A percentile compares a stretch with the other conserved stretches of the same genome.
phyloP scores from a whole-genome alignment of 2,113 vertebrate genomes.

The Apteryx owenii region DNA sequence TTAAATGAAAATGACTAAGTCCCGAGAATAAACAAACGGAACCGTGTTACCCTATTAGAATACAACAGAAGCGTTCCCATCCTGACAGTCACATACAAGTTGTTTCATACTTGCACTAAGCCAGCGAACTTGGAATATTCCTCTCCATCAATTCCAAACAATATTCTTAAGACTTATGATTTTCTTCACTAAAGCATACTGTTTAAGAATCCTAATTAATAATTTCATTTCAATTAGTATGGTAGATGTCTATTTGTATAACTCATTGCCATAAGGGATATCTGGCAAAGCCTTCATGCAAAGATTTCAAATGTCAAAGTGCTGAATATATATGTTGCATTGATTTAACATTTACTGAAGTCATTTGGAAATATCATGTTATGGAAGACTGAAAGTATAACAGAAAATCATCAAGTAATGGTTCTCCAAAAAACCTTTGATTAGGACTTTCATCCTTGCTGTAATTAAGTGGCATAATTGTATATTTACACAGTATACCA shows the following conservation, averaged over 20 bases:
- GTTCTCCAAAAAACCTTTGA: neutral
- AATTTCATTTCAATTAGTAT: neutral
- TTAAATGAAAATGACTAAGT: neutral
- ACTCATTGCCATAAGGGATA: neutral
- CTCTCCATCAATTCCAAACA: neutral
- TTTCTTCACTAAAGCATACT: neutral
- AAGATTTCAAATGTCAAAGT: neutral
- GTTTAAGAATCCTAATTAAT: neutral
- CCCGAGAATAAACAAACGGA: neutral
- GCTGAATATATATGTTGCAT: neutral
- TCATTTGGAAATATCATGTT: neutral
- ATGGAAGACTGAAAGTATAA: neutral
- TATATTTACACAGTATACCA: neutral
- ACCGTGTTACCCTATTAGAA: neutral
- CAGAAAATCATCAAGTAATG: neutral
- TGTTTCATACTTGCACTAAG: neutral
- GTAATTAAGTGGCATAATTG: neutral
- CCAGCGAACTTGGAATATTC: neutral
- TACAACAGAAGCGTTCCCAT: neutral
- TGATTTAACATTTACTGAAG: neutral
- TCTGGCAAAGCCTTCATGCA: neutral
- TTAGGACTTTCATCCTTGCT: neutral
- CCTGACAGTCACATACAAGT: neutral
- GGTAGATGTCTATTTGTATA: neutral
- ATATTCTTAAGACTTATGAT: neutral